Evolutionary conservation across 1,140 invertebrate species (phyloP).

Genomic region (Sarcophaga peregrina): DNA sequence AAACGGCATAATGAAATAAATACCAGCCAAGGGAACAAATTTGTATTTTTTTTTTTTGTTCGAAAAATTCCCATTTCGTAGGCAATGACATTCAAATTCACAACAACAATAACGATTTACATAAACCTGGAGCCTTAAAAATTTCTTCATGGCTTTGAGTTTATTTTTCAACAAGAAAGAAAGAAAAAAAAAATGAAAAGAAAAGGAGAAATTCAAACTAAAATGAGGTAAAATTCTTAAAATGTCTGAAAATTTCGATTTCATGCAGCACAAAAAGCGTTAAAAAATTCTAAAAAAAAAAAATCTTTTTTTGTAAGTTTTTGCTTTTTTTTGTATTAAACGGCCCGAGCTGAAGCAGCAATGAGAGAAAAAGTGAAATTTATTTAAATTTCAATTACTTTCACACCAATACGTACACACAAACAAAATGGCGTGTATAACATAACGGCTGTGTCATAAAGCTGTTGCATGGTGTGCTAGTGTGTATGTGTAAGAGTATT

Average conservation of each 20-base stretch:
- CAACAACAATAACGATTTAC: not conserved
- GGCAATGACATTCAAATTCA: not conserved
- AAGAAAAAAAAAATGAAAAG: not conserved
- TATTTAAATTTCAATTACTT: conserved; percentile 41
- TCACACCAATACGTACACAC: conserved; percentile 3
- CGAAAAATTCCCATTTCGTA: not conserved
- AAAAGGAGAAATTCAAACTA: too few relatives aligned
- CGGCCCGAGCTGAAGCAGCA: not conserved
- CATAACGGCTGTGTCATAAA: not conserved
- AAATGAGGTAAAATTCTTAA: not conserved
- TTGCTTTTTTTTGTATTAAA: too few relatives aligned
- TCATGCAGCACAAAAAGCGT: not conserved
- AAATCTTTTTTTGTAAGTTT: too few relatives aligned
- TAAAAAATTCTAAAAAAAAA: too few relatives aligned
- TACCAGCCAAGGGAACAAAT: too few relatives aligned
- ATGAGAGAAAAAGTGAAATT: conserved; percentile 23
- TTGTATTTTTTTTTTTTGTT: too few relatives aligned
- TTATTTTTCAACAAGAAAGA: not conserved
- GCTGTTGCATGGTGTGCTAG: not conserved
- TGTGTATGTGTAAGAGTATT: too few relatives aligned
- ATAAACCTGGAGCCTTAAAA: not conserved
- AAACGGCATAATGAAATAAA: too few relatives aligned
- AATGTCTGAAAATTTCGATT: conserved; percentile 11
- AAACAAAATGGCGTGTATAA: not conserved
- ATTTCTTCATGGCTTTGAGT: not conserved